These are phyloP conservation scores for Poeciliopsis retropinna DNA, from an alignment of 2,113 vertebrate species.

Conservation along the genomic window DNA sequence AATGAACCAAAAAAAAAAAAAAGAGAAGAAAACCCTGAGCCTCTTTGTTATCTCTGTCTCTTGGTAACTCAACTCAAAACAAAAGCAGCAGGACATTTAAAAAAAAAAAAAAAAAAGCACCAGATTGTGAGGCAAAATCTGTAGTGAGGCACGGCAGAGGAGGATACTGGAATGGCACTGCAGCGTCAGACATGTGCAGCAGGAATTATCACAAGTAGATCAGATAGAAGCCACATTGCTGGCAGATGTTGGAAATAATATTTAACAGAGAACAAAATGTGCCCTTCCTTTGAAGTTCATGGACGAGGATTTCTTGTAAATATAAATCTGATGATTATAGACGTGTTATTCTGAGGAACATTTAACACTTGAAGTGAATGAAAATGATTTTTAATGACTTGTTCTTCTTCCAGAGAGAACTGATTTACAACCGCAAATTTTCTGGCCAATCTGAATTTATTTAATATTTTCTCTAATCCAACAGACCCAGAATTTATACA, in stretches of 20 bases:
- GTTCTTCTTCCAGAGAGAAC: neutral
- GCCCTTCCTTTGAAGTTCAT: neutral
- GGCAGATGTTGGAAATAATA: neutral
- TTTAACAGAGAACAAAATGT: neutral
- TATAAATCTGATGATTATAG: neutral
- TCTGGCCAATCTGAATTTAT: neutral
- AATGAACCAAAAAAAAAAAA: neutral
- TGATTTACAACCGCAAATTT: neutral
- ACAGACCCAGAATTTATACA: neutral
- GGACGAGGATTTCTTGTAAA: neutral
- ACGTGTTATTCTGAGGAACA: neutral
- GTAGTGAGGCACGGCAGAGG: too few species aligned
- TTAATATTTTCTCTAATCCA: neutral
- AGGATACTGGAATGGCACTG: too few species aligned
- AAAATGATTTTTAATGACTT: neutral
- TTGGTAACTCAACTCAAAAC: neutral
- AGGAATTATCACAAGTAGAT: neutral
- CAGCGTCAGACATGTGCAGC: too few species aligned
- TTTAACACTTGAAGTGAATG: neutral
- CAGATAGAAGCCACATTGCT: neutral
- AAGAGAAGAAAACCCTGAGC: neutral
- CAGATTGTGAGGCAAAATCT: too few species aligned
- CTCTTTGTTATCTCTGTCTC: neutral
- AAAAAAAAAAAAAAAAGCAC: too few species aligned
- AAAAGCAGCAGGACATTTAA: too few species aligned